Base-by-base conservation (phyloP, 2,888 invertebrate species). In the Alloplasta piceator region DNA sequence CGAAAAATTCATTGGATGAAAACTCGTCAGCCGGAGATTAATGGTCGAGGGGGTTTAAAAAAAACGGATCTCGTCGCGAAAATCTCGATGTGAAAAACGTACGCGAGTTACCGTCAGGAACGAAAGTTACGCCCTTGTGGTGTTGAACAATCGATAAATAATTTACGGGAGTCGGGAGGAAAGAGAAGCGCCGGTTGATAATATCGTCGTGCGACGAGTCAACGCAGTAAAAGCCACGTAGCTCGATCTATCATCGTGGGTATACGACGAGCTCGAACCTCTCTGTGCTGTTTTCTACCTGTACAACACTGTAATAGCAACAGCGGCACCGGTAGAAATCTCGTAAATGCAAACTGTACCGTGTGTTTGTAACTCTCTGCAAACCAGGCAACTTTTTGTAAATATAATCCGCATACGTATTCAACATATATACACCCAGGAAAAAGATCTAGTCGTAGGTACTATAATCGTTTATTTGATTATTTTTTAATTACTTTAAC, bases 201-300 rank as follows among this genome's bases (percentile, higher is more conserved):
- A 67, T 72, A 76, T 80, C 71, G 75, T 60, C 26, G 77, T 38
- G 66, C 36, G 58, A 61, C 58, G 64, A 73, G 64, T 58, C 63
- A 70, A 73, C 50, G 56, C 73, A 43, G 39, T 74, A 55, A 68
- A 67, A 67, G 61, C 50, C 70, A 66, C 75, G 71, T 61, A 71
- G 67, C 66, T 63, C 77, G 77, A 77, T 81, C 64, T 74, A 81
- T 81, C 77, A 81, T 16, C 38, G 64, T 10, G 58, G 5, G 26
- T 26, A 26, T 55, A 63, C 74, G 79, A 73, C 52, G 64, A 48
- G 14, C 36, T 26, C 26, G 55, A 64, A 55, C 48, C 64, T 10
- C 26, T 36, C 38, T 41, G 14, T 43, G 26, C 39, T 12, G 16
- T 14, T 41, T 48, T 48, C n/a, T 48, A 10, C 48, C 48, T 43